These are phyloP conservation scores for Rhinoraja longicauda DNA, from an alignment of 2,797 vertebrate genomes.

Conservation along the genomic window DNA sequence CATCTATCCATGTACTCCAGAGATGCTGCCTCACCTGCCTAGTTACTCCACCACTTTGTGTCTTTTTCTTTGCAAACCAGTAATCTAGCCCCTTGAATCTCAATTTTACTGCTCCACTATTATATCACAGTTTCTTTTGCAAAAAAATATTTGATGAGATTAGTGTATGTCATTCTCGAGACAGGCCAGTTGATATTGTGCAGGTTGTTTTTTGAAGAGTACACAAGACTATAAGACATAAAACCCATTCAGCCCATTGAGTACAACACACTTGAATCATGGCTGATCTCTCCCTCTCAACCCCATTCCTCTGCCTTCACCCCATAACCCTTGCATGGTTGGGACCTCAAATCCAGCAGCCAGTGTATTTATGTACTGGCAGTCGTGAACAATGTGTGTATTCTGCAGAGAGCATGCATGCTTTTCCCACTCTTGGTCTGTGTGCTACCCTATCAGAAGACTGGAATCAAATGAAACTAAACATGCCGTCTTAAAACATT, in stretches of 20 bases:
- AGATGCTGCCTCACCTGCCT: too few species aligned
- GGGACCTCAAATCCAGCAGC: too few species aligned
- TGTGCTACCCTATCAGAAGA: slow-evolving; percentile 1
- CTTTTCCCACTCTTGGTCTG: not conserved
- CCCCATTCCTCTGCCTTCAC: too few species aligned
- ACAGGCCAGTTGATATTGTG: not conserved
- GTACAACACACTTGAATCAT: too few species aligned
- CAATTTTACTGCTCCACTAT: not conserved
- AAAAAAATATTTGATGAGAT: not conserved
- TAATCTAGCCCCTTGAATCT: too few species aligned
- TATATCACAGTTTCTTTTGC: not conserved
- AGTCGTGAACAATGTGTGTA: not conserved
- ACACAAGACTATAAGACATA: not conserved
- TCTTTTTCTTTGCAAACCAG: too few species aligned
- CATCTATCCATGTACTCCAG: too few species aligned
- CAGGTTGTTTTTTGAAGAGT: not conserved
- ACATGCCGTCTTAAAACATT: slow-evolving; percentile 3
- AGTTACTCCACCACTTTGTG: too few species aligned
- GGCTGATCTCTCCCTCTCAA: too few species aligned
- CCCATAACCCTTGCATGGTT: too few species aligned
- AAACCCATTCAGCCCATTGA: too few species aligned
- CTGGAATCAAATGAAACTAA: slow-evolving; percentile 21
- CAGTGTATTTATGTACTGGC: slow-evolving; percentile 18
- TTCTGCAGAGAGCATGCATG: not conserved
- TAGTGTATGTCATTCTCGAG: not conserved